Conservation (phyloP, 1,140 invertebrate species). For the Psilanteris sp. region DNA sequence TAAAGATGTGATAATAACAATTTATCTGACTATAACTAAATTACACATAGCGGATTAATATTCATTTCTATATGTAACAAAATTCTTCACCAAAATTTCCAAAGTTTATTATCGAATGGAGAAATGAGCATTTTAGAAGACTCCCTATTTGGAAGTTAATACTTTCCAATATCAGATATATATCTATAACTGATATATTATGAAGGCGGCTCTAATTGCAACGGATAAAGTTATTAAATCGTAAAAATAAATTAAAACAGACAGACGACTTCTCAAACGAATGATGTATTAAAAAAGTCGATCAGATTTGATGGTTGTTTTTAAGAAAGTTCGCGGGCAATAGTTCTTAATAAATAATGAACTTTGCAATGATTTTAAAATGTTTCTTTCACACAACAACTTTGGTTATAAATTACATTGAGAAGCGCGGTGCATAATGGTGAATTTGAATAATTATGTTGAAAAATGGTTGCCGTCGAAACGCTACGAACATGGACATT, state of each 20-base stretch:
- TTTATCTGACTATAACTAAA: background rate
- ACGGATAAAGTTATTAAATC: conserved; percentile 42
- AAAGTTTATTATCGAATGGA: conserved; percentile 1
- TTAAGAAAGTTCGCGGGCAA: conserved; percentile 38
- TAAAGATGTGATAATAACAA: background rate
- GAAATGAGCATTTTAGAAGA: background rate
- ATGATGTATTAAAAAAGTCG: conserved; percentile 45
- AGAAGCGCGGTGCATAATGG: conserved; percentile 8
- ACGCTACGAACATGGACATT: conserved; percentile 8
- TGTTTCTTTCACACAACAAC: conserved; percentile 46
- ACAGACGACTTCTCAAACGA: conserved; percentile 30
- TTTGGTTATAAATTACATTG: conserved; percentile 29
- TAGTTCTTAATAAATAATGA: conserved; percentile 30
- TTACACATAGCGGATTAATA: conserved; percentile 1
- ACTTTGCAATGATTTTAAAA: conserved; percentile 50
- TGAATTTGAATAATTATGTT: conserved; percentile 25
- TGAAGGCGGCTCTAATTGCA: too few relatives aligned
- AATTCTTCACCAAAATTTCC: conserved; percentile 2
- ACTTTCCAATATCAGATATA: too few relatives aligned
- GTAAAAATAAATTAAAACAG: conserved; percentile 43
- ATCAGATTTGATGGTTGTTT: conserved; percentile 41
- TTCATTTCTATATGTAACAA: conserved; percentile 5
- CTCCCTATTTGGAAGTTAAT: too few relatives aligned
- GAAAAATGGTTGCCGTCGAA: conserved; percentile 30
- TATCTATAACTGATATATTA: conserved; percentile 40